Evolutionary conservation across 2,888 invertebrate genomes (phyloP).

Genomic region (Drosophila meridionalis): DNA sequence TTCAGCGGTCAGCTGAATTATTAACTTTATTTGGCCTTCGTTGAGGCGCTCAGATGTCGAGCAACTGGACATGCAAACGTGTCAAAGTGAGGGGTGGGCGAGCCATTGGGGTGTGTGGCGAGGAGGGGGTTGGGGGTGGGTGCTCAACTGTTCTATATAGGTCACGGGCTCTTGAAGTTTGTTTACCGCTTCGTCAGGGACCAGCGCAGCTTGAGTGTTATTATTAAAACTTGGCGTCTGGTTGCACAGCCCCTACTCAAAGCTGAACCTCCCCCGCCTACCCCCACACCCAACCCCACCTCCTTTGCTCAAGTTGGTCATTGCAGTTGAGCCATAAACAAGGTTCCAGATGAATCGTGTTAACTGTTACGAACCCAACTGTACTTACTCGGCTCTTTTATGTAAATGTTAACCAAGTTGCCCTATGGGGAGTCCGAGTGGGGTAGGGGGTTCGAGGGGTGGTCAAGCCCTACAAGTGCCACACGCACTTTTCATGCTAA

Average conservation of each 20-base stretch:
- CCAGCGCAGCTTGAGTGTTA: slow-evolving; percentile 35
- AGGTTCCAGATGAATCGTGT: slow-evolving; percentile 51
- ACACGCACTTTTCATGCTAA: slow-evolving; percentile 9
- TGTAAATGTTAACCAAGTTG: slow-evolving; percentile 33
- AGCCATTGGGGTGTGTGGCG: neutral
- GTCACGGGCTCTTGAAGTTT: slow-evolving; percentile 68
- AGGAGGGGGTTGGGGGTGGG: neutral
- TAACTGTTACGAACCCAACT: slow-evolving; percentile 37
- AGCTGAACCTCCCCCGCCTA: neutral
- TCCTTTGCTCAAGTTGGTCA: slow-evolving; percentile 2
- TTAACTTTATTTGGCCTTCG: slow-evolving; percentile 62
- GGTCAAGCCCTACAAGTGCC: slow-evolving; percentile 36
- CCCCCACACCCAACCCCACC: too few species aligned
- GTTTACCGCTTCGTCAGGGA: slow-evolving; percentile 61
- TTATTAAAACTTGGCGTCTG: slow-evolving; percentile 58
- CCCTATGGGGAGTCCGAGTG: neutral
- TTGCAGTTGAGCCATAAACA: slow-evolving; percentile 32
- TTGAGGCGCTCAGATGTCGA: slow-evolving; percentile 31
- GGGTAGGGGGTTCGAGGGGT: too few species aligned
- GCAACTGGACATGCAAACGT: slow-evolving; percentile 56
- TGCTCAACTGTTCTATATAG: slow-evolving; percentile 44
- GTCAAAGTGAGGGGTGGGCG: neutral
- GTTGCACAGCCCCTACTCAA: slow-evolving; percentile 32
- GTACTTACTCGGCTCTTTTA: slow-evolving; percentile 40
- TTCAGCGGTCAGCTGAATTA: slow-evolving; percentile 49